A percentile compares a stretch with the other conserved stretches of the same genome.
Evolutionary conservation across 2,113 vertebrate genomes (phyloP).

Genomic region (Urocynchramus pylzowi): DNA sequence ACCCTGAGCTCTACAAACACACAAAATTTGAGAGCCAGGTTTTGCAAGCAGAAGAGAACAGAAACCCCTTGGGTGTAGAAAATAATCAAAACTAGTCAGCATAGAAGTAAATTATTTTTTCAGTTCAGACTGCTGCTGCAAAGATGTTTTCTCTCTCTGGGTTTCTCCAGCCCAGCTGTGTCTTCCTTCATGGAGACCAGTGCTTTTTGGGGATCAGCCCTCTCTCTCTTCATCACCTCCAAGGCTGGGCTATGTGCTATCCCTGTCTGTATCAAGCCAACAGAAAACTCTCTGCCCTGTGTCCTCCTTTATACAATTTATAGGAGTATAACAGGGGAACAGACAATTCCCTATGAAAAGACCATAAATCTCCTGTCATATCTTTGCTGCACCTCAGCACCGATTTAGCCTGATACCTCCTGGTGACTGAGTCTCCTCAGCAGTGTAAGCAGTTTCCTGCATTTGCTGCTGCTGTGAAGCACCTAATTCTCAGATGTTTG

Average conservation of each 20-base stretch:
- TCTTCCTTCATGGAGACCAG: not conserved
- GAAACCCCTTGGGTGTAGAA: not conserved
- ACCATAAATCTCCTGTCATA: not conserved
- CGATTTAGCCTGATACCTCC: not conserved
- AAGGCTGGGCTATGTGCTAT: not conserved
- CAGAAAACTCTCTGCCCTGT: not conserved
- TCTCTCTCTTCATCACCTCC: not conserved
- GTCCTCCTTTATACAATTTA: not conserved
- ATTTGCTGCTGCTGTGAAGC: not conserved
- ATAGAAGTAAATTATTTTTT: not conserved
- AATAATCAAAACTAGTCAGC: not conserved
- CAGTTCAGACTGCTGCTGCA: not conserved
- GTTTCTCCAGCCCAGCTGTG: not conserved
- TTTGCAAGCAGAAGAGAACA: not conserved
- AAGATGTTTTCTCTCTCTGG: not conserved
- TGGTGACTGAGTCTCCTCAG: not conserved
- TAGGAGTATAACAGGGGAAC: not conserved
- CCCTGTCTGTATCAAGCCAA: not conserved
- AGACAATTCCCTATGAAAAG: not conserved
- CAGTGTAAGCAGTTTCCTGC: not conserved
- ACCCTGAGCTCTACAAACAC: not conserved
- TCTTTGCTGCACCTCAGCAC: not conserved
- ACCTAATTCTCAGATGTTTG: not conserved
- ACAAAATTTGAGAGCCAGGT: not conserved
- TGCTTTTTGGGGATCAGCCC: not conserved